Evolutionary conservation across 2,113 vertebrate species (phyloP), one percentile per base, ranked within the genome.

Genomic region (Lampris megalopsis): DNA sequence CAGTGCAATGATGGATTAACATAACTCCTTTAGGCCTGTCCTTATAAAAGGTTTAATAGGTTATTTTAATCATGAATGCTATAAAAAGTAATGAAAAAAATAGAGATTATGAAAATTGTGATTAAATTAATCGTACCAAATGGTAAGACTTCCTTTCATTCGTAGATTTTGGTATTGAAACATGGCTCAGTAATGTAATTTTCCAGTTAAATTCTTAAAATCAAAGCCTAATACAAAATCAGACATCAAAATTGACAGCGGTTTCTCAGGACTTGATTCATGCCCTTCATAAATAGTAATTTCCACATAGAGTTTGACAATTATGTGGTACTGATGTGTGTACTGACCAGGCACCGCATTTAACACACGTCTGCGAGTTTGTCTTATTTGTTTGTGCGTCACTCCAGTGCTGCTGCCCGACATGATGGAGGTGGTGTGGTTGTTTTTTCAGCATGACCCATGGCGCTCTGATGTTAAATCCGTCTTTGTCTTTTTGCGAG

Each of bases 371-470:
- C 82, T 79, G 81, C 48, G 75, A 83, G 77, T 79, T 73, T 79
- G 80, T 79, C 54, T 24, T 86, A 53, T 80, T 81, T 82, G 79
- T 88, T 76, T 80, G 59, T 84, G 83, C 79, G 74, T 91, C 89
- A 90, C 65, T 47, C 63, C 58, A 42, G 77, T 73, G 82, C 79
- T 73, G 2, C 75, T 61, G 69, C 69, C 80, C 63, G 36, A 57
- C 79, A 40, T 57, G 9, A 71, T 71, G 69, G 85, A 77, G 87
- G 81, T 60, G 71, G 73, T 53, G 77, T 1, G 70, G 85, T 67
- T 49, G 68, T 72, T 90, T 83, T 90, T 86, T 90, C 84, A 73
- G 87, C 85, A 68, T 82, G 88, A 84, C 82, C 88, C 42, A 71
- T 63, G 67, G 75, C 43, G 24, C 81, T 86, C 83, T 79, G 83